Conservation (phyloP, 2,797 vertebrate species). For the Pangasius macronema region DNA sequence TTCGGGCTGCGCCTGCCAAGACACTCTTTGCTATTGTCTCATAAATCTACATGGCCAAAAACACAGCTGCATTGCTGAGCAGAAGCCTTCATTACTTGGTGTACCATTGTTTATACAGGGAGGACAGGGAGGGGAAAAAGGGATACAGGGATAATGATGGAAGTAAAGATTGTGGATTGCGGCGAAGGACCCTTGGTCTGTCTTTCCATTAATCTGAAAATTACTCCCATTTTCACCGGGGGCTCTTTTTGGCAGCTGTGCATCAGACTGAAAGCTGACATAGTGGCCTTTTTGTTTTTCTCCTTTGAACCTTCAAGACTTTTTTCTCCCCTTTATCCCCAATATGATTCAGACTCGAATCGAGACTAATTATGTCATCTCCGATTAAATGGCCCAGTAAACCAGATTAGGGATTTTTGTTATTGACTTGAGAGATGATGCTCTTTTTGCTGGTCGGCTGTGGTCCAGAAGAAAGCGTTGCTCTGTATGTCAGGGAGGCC, state of each 20-base stretch:
- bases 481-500: constrained; percentile 58
- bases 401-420: too few species aligned
- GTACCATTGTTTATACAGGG: constrained; percentile 30
- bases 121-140: not conserved
- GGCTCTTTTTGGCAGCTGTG: constrained; percentile 72
- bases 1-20: constrained; percentile 60
- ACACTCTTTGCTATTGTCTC: constrained; percentile 41
- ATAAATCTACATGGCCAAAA: constrained; percentile 58
- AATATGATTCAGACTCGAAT: too few species aligned
- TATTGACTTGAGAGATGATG: constrained; percentile 69
- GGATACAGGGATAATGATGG: constrained; percentile 59
- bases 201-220: constrained; percentile 79
- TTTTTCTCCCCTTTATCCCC: constrained; percentile 57
- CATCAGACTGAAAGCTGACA: constrained; percentile 62
- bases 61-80: constrained; percentile 64
- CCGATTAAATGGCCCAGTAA: too few species aligned
- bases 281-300: constrained; percentile 77
- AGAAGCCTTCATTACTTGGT: constrained; percentile 38
- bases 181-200: constrained; percentile 67
- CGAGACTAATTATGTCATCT: too few species aligned
- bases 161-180: constrained; percentile 68
- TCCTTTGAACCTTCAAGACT: constrained; percentile 71
- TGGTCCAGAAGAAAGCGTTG: constrained; percentile 64
- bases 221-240: constrained; percentile 64
- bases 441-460: constrained; percentile 60